Evolutionary conservation across 1,140 invertebrate species (phyloP), one percentile per base, ranked within the genome.

Genomic region (Lerema accius): DNA sequence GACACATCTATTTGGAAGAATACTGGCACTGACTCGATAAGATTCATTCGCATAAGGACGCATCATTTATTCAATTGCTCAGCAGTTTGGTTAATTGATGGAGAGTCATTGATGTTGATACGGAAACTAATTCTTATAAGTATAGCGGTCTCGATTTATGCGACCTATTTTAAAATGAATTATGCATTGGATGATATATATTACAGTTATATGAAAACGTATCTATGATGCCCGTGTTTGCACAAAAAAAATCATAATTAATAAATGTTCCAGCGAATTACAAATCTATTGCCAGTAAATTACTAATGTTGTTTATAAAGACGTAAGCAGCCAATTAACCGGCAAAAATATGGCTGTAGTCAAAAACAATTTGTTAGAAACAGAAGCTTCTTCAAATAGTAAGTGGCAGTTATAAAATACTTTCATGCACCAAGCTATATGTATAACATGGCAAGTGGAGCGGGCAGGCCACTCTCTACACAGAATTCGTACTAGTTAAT

Each of bases 381-480:
- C 19, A 49, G 43, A 61, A 65, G 58, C 68, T 62, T 69, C 69
- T 73, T 73, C 70, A 65, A 67, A 63, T 10, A 50, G 11, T 5
- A 35, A 46, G 43, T 43, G 43, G 6, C 43, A n/a, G 56, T 69
- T 71, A 74, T 73, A 75, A 78, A 68, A 69, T 75, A 76, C 78
- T 80, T 82, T 84, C 79, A 76, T 80, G 67, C 65, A 70, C 68
- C 67, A 71, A 74, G 77, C 67, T 73, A 75, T 37, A 37, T 37
- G 35, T 80, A 84, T 80, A 86, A 86, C 82, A 84, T 83, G 77
- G 59, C 74, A 86, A 89, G 84, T 90, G 82, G 87, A 90, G 85
- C 87, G 82, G 72, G 73, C 76, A 80, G 76, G 71, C 82, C 82
- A 85, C 84, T 90, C 86, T 86, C 83, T 85, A 86, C 74, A 78